Conservation (phyloP, 2,113 vertebrate genomes). For the Chloebia gouldiae region DNA sequence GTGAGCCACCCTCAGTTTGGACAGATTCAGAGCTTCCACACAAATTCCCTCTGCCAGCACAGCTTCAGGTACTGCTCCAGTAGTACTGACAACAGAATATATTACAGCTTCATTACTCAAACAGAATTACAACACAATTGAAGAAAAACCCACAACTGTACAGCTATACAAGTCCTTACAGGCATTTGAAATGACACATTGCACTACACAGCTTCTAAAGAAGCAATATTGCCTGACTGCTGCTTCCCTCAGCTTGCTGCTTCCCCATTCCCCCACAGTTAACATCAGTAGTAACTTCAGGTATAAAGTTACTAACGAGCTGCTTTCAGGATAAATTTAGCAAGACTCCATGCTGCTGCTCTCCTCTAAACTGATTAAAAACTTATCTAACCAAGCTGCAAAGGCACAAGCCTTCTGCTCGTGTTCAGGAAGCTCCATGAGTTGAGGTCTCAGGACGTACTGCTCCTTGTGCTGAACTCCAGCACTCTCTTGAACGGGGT, state of each 20-base stretch:
- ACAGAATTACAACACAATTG: not conserved
- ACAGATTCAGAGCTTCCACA: not conserved
- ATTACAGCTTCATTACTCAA: not conserved
- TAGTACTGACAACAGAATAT: not conserved
- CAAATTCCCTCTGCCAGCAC: not conserved
- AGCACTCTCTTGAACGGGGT: slow-evolving; percentile 88
- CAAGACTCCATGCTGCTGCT: slow-evolving; percentile 21
- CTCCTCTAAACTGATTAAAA: not conserved
- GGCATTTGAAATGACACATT: slow-evolving; percentile 7
- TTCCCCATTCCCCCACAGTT: not conserved
- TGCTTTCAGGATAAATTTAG: not conserved
- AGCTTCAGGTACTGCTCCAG: not conserved
- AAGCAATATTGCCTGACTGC: not conserved
- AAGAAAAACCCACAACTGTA: not conserved
- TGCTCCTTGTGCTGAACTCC: slow-evolving; percentile 78
- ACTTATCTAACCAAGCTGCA: slow-evolving; percentile 14
- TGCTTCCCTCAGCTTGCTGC: not conserved
- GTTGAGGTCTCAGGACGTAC: not conserved
- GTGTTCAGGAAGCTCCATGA: not conserved
- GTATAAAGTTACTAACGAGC: not conserved
- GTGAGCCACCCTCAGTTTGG: not conserved
- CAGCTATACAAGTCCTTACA: not conserved
- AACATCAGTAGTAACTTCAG: not conserved
- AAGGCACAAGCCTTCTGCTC: not conserved
- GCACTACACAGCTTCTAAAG: not conserved